Base-by-base conservation (phyloP, 2,113 vertebrate species). In the Anoplopoma fimbria region DNA sequence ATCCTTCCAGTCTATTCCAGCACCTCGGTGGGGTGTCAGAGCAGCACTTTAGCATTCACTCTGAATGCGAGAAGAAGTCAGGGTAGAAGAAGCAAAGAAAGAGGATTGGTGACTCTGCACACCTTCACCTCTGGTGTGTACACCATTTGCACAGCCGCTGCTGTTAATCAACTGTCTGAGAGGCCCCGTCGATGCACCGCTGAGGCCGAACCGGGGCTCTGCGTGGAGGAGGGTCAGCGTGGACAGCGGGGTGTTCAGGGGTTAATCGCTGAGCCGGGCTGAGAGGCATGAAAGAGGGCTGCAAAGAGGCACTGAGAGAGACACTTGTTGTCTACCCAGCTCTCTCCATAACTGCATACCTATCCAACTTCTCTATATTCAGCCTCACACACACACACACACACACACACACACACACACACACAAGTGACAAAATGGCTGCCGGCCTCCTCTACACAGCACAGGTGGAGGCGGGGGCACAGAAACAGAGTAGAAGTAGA, bases 201-300 rank as follows among this genome's bases (percentile, higher is more conserved):
- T 75, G 78, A 62, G 79, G 87, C 78, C 67, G 74, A 36, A 70
- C 74, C n/a, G 2, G 53, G 65, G 34, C 81, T 91, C 53, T 74
- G 72, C 73, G 82, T 87, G 82, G 85, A 89, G 81, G 83, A 71
- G 88, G 88, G 83, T 90, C 90, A 79, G 64, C 60, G 53, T 89
- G 88, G 91, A 89, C 75, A 82, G 61, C 21, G 21, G 74, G 76
- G 81, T 85, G 71, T 83, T 75, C 77, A 25, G 92, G 92, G 94
- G 94, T 95, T 95, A 95, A 95, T 95, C 92, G 87, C 84, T 80
- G 67, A 90, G 93, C 87, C 89, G 84, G 91, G 86, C 90, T 90
- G 92, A 93, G 93, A 94, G 93, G 91, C 91, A 90, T 91, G 84
- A 88, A 91, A 91, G 91, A 91, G 92, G 87, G 73, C 78, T 83